These are phyloP conservation scores for Eupithecia subumbrata DNA, from an alignment of 2,888 invertebrate genomes.

Conservation along the genomic window DNA sequence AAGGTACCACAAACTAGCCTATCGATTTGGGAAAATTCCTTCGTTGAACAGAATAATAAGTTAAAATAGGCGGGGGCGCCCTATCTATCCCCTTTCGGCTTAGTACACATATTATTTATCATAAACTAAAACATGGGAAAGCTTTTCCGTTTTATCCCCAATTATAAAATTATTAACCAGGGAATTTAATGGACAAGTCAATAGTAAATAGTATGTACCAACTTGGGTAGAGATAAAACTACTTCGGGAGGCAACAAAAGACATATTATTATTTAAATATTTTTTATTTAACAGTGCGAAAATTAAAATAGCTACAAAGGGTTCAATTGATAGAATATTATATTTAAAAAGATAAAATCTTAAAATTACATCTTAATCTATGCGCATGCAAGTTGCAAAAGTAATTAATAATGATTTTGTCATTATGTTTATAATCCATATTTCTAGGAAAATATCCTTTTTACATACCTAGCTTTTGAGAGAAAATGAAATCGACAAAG, in stretches of 20 bases:
- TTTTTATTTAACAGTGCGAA: conserved; percentile 24
- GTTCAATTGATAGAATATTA: conserved; percentile 40
- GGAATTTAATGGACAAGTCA: too few relatives aligned
- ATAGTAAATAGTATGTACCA: too few relatives aligned
- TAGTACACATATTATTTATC: too few relatives aligned
- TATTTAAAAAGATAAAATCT: conserved; percentile 45
- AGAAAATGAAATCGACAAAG: conserved; percentile 13
- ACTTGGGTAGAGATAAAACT: neutral
- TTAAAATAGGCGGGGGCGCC: too few relatives aligned
- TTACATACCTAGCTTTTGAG: conserved; percentile 17
- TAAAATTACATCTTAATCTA: conserved; percentile 45
- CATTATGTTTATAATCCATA: conserved; percentile 13
- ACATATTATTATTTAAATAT: conserved; percentile 28
- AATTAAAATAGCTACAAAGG: conserved; percentile 29
- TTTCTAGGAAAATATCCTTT: conserved; percentile 21
- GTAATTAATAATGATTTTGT: conserved; percentile 15
- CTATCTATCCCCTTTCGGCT: too few relatives aligned
- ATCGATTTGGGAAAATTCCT: too few relatives aligned
- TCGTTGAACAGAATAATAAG: too few relatives aligned
- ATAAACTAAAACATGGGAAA: too few relatives aligned
- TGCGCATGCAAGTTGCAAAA: conserved; percentile 34
- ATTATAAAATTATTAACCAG: too few relatives aligned
- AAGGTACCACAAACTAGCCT: too few relatives aligned
- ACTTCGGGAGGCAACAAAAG: neutral
- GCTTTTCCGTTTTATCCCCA: too few relatives aligned